Conservation (phyloP, 2,888 invertebrate genomes). For the Pyrgus malvae region DNA sequence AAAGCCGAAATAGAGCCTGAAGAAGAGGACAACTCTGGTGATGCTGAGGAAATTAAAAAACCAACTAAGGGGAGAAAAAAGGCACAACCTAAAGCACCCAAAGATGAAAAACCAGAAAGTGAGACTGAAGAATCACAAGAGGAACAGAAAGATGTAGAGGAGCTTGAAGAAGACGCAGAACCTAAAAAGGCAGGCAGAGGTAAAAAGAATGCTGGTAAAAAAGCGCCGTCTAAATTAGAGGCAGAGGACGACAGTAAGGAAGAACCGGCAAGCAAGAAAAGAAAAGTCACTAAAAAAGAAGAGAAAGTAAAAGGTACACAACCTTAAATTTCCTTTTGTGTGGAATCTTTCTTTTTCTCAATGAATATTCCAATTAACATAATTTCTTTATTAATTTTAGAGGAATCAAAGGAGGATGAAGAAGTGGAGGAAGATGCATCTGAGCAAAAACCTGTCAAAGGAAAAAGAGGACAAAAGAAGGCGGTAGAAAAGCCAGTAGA, state of each 20-base stretch:
- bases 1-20: constrained; percentile 50
- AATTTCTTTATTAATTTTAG: constrained; percentile 39
- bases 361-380: too few species aligned
- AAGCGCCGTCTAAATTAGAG: constrained; percentile 57
- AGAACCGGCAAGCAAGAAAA: constrained; percentile 51
- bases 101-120: constrained; percentile 49
- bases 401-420: constrained; percentile 54
- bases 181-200: constrained; percentile 62
- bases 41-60: constrained; percentile 46
- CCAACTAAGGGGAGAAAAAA: constrained; percentile 45
- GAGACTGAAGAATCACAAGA: constrained; percentile 49
- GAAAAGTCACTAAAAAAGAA: constrained; percentile 57
- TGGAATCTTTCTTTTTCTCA: too few species aligned
- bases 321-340: not conserved
- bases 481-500: constrained; percentile 45
- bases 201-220: constrained; percentile 57
- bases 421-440: constrained; percentile 47
- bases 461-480: constrained; percentile 63
- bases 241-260: constrained; percentile 45
- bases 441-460: constrained; percentile 60
- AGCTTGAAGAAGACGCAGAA: constrained; percentile 46
- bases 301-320: constrained; percentile 55
- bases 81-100: constrained; percentile 42
- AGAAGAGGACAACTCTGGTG: constrained; percentile 45
- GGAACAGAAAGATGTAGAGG: constrained; percentile 44